phyloP scores from a whole-genome alignment of 2,888 invertebrate genomes.

The Dimorphilus gyrociliatus region DNA sequence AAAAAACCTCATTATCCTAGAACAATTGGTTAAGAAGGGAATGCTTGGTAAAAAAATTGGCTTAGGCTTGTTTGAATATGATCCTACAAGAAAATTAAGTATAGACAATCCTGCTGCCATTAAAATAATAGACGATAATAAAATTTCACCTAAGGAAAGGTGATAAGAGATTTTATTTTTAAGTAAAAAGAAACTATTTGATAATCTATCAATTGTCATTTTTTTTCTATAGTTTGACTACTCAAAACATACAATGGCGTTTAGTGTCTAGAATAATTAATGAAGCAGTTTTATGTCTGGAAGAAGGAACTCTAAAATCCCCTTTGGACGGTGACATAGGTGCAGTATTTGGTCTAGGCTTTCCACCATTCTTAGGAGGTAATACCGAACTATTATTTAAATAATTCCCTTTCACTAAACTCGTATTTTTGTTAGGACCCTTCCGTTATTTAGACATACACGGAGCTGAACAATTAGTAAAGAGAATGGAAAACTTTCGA shows the following conservation, averaged over 20 bases:
- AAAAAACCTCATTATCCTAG: no score
- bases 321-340: conserved; percentile 97
- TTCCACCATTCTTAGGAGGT: conserved; percentile 89
- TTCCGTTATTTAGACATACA: conserved; percentile 83
- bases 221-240: conserved; percentile 40
- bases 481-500: conserved; percentile 73
- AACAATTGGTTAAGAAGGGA: no score
- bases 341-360: conserved; percentile 95
- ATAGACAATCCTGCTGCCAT: no score
- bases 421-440: conserved; percentile 44
- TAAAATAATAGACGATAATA: no score
- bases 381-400: conserved; percentile 6
- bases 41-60: conserved; percentile 11
- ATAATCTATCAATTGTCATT: no score
- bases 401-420: no score
- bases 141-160: no score
- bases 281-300: conserved; percentile 84
- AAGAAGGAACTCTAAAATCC: conserved; percentile 82
- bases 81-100: no score
- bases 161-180: no score
- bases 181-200: no score
- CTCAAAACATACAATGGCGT: conserved; percentile 61
- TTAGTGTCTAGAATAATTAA: conserved; percentile 88
- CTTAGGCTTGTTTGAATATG: no score
- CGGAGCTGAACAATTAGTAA: conserved; percentile 74